These are phyloP conservation scores for Percopsis transmontana DNA, from an alignment of 2,113 vertebrate species.

Conservation along the genomic window DNA sequence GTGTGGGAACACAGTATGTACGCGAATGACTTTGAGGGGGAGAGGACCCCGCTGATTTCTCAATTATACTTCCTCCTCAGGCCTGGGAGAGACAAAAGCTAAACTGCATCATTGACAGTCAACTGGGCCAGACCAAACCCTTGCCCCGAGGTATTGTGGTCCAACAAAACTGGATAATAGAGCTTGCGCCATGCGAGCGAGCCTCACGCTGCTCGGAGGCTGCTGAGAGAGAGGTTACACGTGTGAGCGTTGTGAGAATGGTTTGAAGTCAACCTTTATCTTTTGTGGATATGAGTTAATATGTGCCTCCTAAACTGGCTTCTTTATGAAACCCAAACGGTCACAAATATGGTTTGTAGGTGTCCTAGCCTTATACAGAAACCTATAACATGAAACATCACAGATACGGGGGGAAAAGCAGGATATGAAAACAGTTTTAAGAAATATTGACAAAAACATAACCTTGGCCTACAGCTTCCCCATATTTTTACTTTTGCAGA, in stretches of 20 bases:
- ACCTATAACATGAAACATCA: too few species aligned
- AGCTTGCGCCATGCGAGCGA: constrained; percentile 39
- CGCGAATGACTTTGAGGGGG: constrained; percentile 77
- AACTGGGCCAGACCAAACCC: constrained; percentile 58
- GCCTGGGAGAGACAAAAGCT: constrained; percentile 60
- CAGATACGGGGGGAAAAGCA: too few species aligned
- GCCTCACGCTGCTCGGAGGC: constrained; percentile 43
- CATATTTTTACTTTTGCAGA: not conserved
- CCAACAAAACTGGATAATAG: constrained; percentile 62
- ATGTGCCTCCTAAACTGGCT: constrained; percentile 7
- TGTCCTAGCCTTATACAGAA: constrained; percentile 26
- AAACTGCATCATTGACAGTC: constrained; percentile 59
- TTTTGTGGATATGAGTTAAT: constrained; percentile 37
- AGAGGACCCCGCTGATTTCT: constrained; percentile 78
- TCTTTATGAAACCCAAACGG: constrained; percentile 18
- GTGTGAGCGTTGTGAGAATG: constrained; percentile 34
- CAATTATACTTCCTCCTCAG: constrained; percentile 77
- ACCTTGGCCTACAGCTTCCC: not conserved
- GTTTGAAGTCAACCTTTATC: constrained; percentile 31
- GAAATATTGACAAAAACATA: too few species aligned
- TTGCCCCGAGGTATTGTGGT: constrained; percentile 57
- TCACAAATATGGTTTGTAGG: constrained; percentile 3
- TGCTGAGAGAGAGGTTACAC: constrained; percentile 40
- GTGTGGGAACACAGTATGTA: constrained; percentile 79
- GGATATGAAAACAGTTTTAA: too few species aligned